These are phyloP conservation scores for Ypsolopha scabrella DNA, from an alignment of 2,888 invertebrate species.

Conservation along the genomic window DNA sequence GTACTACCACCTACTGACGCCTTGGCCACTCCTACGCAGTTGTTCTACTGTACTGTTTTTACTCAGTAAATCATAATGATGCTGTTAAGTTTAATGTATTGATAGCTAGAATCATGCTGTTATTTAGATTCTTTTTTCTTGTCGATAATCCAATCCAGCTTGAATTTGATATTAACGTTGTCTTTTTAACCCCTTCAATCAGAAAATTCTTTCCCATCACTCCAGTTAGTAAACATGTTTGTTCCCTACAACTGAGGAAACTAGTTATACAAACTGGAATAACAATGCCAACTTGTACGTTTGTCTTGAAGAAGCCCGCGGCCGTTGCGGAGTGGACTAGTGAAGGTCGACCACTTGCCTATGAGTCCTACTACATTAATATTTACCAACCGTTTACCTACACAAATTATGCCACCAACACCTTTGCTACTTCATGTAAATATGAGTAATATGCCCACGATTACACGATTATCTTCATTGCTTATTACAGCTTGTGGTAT, in stretches of 20 bases:
- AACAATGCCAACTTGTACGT: not conserved
- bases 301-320: not conserved
- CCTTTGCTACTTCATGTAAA: not conserved
- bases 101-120: too few species aligned
- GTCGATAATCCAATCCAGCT: too few species aligned
- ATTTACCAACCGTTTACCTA: not conserved
- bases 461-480: not conserved
- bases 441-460: not conserved
- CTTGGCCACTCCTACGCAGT: slow-evolving; percentile 42
- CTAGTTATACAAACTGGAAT: slow-evolving; percentile 2
- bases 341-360: slow-evolving; percentile 3
- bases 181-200: too few species aligned
- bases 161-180: too few species aligned
- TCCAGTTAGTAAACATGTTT: too few species aligned
- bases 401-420: not conserved
- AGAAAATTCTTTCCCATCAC: too few species aligned
- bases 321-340: not conserved
- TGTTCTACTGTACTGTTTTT: too few species aligned
- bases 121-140: too few species aligned
- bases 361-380: not conserved
- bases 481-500: not conserved
- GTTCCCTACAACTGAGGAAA: not conserved
- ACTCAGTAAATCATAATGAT: too few species aligned
- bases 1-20: slow-evolving; percentile 44
- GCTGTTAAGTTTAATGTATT: too few species aligned